Evolutionary conservation across 2,888 invertebrate species (phyloP).

Genomic region (Chrysodeixis includens): DNA sequence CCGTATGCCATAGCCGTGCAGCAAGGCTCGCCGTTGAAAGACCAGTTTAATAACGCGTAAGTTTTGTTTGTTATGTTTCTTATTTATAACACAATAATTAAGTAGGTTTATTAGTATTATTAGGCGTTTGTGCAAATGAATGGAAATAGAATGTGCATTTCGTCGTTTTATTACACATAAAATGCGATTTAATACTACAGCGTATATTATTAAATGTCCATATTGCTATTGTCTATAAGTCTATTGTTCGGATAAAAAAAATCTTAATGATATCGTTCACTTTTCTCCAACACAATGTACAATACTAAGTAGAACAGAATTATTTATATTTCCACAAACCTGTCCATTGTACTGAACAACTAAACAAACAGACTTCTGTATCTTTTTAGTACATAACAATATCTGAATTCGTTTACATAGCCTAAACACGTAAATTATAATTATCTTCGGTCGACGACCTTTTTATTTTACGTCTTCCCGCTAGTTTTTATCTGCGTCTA

Average conservation of each 20-base stretch:
- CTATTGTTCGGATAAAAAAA: background rate
- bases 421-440: slow-evolving; percentile 27
- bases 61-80: slow-evolving; percentile 67
- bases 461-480: slow-evolving; percentile 34
- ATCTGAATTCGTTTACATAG: slow-evolving; percentile 46
- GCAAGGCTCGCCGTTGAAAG: slow-evolving; percentile 97
- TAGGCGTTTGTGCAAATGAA: too few relatives aligned
- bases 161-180: too few relatives aligned
- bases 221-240: too few relatives aligned
- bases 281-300: slow-evolving; percentile 14
- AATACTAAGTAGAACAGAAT: slow-evolving; percentile 22
- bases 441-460: slow-evolving; percentile 47
- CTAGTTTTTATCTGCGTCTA: slow-evolving; percentile 20
- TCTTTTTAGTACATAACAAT: slow-evolving; percentile 33
- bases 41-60: slow-evolving; percentile 98
- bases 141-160: too few relatives aligned
- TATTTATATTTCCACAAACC: slow-evolving; percentile 11
- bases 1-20: slow-evolving; percentile 99
- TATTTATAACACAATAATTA: too few relatives aligned
- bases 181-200: too few relatives aligned
- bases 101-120: too few relatives aligned
- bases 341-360: slow-evolving; percentile 37
- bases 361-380: slow-evolving; percentile 47
- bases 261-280: background rate
- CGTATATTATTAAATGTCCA: too few relatives aligned